These are phyloP conservation scores for Crematogaster levior DNA, from an alignment of 2,888 invertebrate genomes.

Conservation along the genomic window DNA sequence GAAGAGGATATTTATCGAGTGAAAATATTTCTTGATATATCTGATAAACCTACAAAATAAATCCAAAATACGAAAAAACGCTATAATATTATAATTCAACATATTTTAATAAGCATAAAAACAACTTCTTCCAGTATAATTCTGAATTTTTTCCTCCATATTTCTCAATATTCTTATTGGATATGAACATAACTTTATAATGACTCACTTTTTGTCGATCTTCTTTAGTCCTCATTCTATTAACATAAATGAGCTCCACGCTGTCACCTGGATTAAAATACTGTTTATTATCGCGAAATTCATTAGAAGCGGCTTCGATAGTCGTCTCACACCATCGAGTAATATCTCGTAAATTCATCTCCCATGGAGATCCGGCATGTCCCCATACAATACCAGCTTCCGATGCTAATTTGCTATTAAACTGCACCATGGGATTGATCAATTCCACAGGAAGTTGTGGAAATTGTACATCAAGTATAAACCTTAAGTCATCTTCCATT, in stretches of 20 bases:
- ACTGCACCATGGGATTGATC: conserved; percentile 91
- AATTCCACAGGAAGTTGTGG: conserved; percentile 88
- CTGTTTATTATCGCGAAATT: background rate
- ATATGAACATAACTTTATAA: background rate
- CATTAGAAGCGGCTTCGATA: conserved; percentile 79
- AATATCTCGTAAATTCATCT: conserved; percentile 98
- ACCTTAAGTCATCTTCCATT: conserved; percentile 79
- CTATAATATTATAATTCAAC: background rate
- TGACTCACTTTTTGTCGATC: conserved; percentile 91
- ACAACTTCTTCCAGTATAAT: background rate
- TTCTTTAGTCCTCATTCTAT: conserved; percentile 92
- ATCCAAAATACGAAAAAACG: conserved; percentile 32
- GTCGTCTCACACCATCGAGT: conserved; percentile 96
- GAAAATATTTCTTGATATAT: conserved; percentile 86
- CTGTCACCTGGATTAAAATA: conserved; percentile 87
- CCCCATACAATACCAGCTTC: conserved; percentile 91
- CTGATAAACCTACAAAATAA: conserved; percentile 78
- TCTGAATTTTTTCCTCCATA: background rate
- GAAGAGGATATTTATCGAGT: conserved; percentile 85
- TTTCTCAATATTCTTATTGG: background rate
- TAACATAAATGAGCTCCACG: conserved; percentile 93
- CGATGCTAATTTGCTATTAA: conserved; percentile 90
- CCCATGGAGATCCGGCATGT: conserved; percentile 96
- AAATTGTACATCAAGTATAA: conserved; percentile 90
- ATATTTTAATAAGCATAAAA: background rate